Percentiles rank a stretch among this genome's conserved stretches.
phyloP scores from a whole-genome alignment of 2,888 invertebrate genomes.

The Torymus auratus region DNA sequence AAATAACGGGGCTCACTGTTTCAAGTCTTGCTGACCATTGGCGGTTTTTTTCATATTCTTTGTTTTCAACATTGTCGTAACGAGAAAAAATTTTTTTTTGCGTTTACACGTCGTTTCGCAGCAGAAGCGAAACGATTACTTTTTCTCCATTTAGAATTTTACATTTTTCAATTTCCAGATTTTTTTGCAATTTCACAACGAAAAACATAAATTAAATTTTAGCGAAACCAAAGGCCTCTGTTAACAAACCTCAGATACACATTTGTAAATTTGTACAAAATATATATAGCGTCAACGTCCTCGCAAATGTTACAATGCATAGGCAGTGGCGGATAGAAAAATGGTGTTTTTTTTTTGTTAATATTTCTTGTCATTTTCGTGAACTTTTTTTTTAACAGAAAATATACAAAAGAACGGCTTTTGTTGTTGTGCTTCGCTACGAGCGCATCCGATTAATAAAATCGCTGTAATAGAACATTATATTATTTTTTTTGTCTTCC shows the following conservation, averaged over 20 bases:
- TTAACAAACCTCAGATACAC: slow-evolving; percentile 51
- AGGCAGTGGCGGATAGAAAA: slow-evolving; percentile 69
- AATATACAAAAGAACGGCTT: slow-evolving; percentile 47
- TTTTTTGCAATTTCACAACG: slow-evolving; percentile 1
- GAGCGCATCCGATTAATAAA: slow-evolving; percentile 45
- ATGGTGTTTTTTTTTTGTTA: slow-evolving; percentile 59
- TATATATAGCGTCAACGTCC: slow-evolving; percentile 51
- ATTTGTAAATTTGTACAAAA: slow-evolving; percentile 57
- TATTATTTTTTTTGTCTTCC: slow-evolving; percentile 22
- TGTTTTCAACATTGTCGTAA: slow-evolving; percentile 35
- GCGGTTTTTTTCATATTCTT: slow-evolving; percentile 11
- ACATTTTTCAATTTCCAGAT: slow-evolving; percentile 8
- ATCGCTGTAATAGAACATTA: slow-evolving; percentile 47
- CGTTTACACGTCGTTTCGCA: not conserved
- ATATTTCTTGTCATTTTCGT: slow-evolving; percentile 17
- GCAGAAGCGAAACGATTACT: not conserved
- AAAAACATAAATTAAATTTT: slow-evolving; percentile 39
- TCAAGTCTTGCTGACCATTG: slow-evolving; percentile 56
- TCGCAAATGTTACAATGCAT: slow-evolving; percentile 62
- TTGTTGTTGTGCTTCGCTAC: slow-evolving; percentile 37
- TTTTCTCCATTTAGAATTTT: not conserved
- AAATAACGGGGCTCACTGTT: slow-evolving; percentile 57
- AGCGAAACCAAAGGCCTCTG: slow-evolving; percentile 31
- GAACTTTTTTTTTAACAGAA: slow-evolving; percentile 40
- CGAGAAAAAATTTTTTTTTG: slow-evolving; percentile 30